Evolutionary conservation across 2,113 vertebrate species (phyloP).

Genomic region (Cryptotis parvus): DNA sequence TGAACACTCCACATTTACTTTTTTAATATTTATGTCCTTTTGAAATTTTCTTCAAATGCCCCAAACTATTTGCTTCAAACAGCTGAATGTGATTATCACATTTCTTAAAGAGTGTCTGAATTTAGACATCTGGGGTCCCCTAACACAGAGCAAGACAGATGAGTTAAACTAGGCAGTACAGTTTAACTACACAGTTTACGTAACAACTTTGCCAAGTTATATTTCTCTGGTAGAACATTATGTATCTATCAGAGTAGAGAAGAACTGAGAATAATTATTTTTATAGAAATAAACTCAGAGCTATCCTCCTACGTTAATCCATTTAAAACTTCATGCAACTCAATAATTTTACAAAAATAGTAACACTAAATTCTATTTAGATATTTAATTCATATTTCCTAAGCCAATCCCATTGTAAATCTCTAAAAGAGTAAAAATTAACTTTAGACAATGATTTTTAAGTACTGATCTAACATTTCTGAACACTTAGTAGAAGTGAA

Average conservation of each 20-base stretch:
- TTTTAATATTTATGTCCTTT: conserved; percentile 48
- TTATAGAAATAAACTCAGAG: neutral
- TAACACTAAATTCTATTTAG: neutral
- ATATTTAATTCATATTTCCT: conserved; percentile 13
- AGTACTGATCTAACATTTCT: conserved; percentile 7
- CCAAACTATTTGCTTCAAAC: conserved; percentile 62
- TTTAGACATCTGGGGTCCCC: neutral
- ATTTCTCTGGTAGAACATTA: neutral
- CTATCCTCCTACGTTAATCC: neutral
- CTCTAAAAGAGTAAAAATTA: conserved; percentile 57
- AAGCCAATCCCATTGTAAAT: conserved; percentile 58
- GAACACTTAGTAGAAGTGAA: conserved; percentile 63
- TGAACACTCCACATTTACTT: conserved; percentile 34
- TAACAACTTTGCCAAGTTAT: conserved; percentile 4
- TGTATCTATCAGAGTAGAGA: neutral
- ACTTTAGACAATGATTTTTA: conserved; percentile 41
- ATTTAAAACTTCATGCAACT: conserved; percentile 30
- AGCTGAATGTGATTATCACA: neutral
- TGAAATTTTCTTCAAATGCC: neutral
- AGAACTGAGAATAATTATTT: conserved; percentile 35
- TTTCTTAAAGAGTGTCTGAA: conserved; percentile 29
- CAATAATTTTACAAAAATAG: conserved; percentile 20
- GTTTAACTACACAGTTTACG: conserved; percentile 1
- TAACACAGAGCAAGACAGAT: neutral
- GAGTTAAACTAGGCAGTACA: neutral